These are phyloP conservation scores for Cebuella pygmaea DNA, from an alignment of 2,797 vertebrate species.

Conservation along the genomic window DNA sequence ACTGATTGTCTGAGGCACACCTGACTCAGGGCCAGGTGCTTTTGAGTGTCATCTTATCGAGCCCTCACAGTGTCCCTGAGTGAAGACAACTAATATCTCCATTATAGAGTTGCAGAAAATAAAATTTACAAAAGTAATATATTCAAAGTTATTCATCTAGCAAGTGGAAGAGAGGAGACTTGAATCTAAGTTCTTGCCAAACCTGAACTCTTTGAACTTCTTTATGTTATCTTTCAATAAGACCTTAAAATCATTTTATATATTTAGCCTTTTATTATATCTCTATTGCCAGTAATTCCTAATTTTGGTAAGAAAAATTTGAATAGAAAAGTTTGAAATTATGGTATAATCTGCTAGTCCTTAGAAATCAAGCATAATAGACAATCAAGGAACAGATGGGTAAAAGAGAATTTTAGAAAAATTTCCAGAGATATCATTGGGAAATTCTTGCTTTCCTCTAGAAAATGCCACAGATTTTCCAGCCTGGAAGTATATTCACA, in stretches of 20 bases:
- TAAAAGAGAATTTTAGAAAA: conserved; percentile 31
- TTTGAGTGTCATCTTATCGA: not conserved
- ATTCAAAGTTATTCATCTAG: not conserved
- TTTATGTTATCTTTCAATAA: not conserved
- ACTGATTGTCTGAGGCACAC: not conserved
- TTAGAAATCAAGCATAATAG: not conserved
- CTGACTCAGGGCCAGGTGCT: not conserved
- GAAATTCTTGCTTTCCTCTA: conserved; percentile 6
- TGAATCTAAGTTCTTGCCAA: not conserved
- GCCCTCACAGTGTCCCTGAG: not conserved
- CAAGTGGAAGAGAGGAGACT: not conserved
- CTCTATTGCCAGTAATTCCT: not conserved
- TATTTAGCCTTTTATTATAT: not conserved
- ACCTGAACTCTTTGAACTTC: not conserved
- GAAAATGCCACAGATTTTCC: not conserved
- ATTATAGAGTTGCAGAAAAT: not conserved
- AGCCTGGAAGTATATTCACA: not conserved
- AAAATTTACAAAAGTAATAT: not conserved
- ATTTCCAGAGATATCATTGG: not conserved
- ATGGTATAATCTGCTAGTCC: not conserved
- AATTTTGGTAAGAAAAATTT: not conserved
- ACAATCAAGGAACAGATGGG: not conserved
- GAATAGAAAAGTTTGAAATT: not conserved
- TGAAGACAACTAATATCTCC: not conserved
- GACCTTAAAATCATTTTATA: not conserved